These are phyloP conservation scores for Papilio dardanus DNA, from an alignment of 1,140 invertebrate genomes.

Conservation along the genomic window DNA sequence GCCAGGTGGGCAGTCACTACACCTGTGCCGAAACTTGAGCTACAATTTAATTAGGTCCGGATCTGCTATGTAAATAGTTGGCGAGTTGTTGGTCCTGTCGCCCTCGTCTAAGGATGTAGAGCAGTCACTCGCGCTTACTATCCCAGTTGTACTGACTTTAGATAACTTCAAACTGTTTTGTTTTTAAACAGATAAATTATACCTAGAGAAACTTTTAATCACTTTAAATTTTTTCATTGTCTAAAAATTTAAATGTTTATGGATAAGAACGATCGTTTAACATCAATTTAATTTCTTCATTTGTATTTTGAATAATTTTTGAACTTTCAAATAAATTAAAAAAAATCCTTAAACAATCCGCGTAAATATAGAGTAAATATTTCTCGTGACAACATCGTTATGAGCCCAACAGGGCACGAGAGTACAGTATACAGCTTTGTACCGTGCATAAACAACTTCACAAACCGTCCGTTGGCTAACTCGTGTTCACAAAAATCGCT, in stretches of 20 bases:
- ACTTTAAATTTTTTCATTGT: neutral
- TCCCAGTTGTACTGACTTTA: neutral
- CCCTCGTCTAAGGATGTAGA: neutral
- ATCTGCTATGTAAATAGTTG: constrained; percentile 62
- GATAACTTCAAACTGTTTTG: neutral
- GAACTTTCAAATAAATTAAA: neutral
- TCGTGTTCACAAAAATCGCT: constrained; percentile 55
- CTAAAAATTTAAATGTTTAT: too few relatives aligned
- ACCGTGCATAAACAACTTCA: constrained; percentile 39
- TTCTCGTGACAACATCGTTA: constrained; percentile 35
- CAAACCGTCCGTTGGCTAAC: constrained; percentile 44
- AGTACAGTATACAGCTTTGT: constrained; percentile 33
- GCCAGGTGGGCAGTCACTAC: constrained; percentile 36
- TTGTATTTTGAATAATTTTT: too few relatives aligned
- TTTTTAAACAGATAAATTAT: neutral
- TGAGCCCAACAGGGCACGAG: constrained; percentile 27
- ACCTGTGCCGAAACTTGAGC: constrained; percentile 57
- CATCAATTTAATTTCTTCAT: too few relatives aligned
- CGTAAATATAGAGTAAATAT: constrained; percentile 3
- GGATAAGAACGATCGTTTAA: too few relatives aligned
- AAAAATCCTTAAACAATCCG: neutral
- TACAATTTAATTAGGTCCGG: constrained; percentile 66
- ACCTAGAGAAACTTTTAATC: neutral
- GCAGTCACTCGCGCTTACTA: neutral
- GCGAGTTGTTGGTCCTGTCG: constrained; percentile 55